Evolutionary conservation across 2,113 vertebrate genomes (phyloP), one percentile per base, ranked within the genome.

Genomic region (Hippocampus guttulatus): DNA sequence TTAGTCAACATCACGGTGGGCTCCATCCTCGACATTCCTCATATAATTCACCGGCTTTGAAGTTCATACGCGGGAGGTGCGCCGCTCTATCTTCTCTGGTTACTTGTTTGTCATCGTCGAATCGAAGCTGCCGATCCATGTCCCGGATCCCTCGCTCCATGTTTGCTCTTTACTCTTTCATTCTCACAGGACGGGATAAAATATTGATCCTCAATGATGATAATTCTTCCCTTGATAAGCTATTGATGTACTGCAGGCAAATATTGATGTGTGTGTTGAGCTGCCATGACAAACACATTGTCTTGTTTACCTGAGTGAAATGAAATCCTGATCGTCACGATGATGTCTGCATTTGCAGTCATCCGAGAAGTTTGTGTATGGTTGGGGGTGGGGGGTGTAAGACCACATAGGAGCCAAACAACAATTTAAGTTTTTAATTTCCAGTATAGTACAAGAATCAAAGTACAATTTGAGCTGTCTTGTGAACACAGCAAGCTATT

Each of bases 1-100:
- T 85, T 88, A 89, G 81, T 87, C 88, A 86, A 83, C 86, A 84
- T 86, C 86, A 86, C 54, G 77, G 72, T 74, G 80, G 72, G 77
- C 83, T 87, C 81, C 88, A 83, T 85, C 88, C 84, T 78, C 86
- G 76, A 60, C 78, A 84, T 87, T 84, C 85, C 81, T 88, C 87
- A 84, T 75, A 80, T 77, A 76, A 70, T 77, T 71, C 75, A 81
- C 78, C 79, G 69, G 68, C 68, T 79, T 71, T 74, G 3, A 83
- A 86, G 77, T 55, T 63, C 66, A 62, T 68, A 70, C 70, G 69
- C 69, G 80, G 81, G 77, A 87, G 77, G 67, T 82, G 54, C 74
- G 67, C 76, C 80, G 74, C 74, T 84, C 71, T 73, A 20, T 76
- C 76, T 85, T 68, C 83, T 75, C 74, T 73, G 67, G 66, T 38